phyloP scores from a whole-genome alignment of 2,797 vertebrate genomes.

The Geotrypetes seraphini region DNA sequence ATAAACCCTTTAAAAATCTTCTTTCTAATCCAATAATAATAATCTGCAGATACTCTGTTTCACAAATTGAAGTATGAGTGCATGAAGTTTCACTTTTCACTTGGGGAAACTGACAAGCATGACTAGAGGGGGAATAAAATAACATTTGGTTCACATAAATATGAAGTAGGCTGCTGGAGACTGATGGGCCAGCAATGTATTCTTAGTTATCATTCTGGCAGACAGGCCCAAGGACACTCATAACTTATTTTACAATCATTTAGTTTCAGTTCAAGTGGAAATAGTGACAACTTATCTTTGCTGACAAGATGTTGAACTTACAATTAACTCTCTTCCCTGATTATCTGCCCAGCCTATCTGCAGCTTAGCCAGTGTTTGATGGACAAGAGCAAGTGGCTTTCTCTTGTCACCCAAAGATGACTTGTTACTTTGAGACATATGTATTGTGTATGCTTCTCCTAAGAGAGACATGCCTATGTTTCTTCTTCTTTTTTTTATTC shows the following conservation, averaged over 20 bases:
- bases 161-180: conserved; percentile 61
- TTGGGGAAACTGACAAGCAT: conserved; percentile 76
- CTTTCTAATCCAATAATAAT: too few species aligned
- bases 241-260: conserved; percentile 99
- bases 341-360: conserved; percentile 78
- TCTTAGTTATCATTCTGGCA: conserved; percentile 64
- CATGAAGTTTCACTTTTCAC: conserved; percentile 63
- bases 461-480: too few species aligned
- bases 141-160: conserved; percentile 95
- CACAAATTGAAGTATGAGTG: conserved; percentile 43
- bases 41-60: conserved; percentile 40
- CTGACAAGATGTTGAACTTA: conserved; percentile 87
- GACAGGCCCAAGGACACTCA: conserved; percentile 94
- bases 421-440: too few species aligned
- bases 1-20: conserved; percentile 44
- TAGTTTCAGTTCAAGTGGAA: conserved; percentile 98
- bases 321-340: conserved; percentile 84
- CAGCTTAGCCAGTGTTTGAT: conserved; percentile 42
- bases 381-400: too few species aligned
- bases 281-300: conserved; percentile 97
- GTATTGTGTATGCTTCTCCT: too few species aligned
- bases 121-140: conserved; percentile 92
- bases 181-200: conserved; percentile 70
- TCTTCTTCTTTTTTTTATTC: too few species aligned
- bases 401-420: too few species aligned